A percentile compares a stretch with the other conserved stretches of the same genome.
These are phyloP conservation scores for Montipora capricornis DNA, from an alignment of 64 coral and sea anemone species.

Conservation along the genomic window DNA sequence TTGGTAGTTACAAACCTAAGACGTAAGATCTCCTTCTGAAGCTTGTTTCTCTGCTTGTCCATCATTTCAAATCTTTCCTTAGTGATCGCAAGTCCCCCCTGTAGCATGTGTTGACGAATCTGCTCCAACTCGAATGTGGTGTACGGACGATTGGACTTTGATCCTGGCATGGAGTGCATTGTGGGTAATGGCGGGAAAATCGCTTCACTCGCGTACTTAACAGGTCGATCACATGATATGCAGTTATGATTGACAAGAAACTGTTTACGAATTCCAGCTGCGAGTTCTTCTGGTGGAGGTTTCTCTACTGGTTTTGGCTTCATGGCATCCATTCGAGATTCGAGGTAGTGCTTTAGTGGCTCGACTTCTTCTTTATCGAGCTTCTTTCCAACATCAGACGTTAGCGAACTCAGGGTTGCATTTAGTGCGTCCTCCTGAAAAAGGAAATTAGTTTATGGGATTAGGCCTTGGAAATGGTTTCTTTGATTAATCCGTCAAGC, in stretches of 20 bases:
- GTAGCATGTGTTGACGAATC: conserved; percentile 92
- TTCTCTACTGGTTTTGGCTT: conserved; percentile 77
- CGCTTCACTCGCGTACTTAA: conserved; percentile 60
- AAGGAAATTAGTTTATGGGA: not conserved
- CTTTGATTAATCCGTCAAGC: not conserved
- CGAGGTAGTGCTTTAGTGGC: conserved; percentile 81
- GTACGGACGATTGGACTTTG: conserved; percentile 90
- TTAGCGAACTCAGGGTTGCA: conserved; percentile 52
- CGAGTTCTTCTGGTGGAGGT: conserved; percentile 66
- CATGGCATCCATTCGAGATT: conserved; percentile 65
- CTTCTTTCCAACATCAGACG: conserved; percentile 71
- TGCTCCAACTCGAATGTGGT: conserved; percentile 94
- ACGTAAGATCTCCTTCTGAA: conserved; percentile 81
- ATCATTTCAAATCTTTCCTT: conserved; percentile 88
- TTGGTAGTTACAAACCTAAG: conserved; percentile 63
- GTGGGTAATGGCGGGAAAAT: conserved; percentile 85
- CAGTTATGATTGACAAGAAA: conserved; percentile 79
- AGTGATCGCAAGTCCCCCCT: conserved; percentile 70
- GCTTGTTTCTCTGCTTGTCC: conserved; percentile 77
- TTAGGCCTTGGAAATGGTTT: not conserved
- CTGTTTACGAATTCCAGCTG: conserved; percentile 77
- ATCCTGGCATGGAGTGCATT: conserved; percentile 63
- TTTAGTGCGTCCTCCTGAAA: conserved; percentile 74
- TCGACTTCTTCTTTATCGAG: conserved; percentile 87
- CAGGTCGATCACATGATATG: conserved; percentile 92